Evolutionary conservation across 2,888 invertebrate genomes (phyloP).

Genomic region (Rambutsinella grinnellia): DNA sequence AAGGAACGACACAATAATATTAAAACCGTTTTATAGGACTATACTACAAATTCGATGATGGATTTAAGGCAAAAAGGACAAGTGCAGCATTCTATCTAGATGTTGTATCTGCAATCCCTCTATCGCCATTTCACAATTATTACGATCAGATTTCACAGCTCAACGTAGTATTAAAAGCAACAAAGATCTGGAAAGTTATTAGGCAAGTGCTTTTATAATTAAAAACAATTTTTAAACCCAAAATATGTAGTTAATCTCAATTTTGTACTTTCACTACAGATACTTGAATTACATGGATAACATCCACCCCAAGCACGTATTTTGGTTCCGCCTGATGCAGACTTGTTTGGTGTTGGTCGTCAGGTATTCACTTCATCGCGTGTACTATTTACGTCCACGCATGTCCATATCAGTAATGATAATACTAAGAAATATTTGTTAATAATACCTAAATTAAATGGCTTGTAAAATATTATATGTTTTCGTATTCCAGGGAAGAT

Average conservation of each 20-base stretch:
- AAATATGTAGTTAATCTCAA: too few species aligned
- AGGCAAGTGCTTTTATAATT: too few species aligned
- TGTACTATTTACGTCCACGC: slow-evolving; percentile 41
- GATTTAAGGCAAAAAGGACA: slow-evolving; percentile 15
- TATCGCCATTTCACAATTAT: slow-evolving; percentile 8
- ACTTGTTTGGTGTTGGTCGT: slow-evolving; percentile 47
- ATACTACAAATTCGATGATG: slow-evolving; percentile 47
- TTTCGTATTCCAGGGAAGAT: background rate
- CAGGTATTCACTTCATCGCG: slow-evolving; percentile 45
- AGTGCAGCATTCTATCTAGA: slow-evolving; percentile 44
- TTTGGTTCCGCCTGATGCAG: slow-evolving; percentile 37
- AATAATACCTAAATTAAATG: background rate
- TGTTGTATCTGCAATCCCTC: slow-evolving; percentile 33
- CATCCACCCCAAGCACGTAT: slow-evolving; percentile 45
- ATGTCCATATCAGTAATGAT: slow-evolving; percentile 20
- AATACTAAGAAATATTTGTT: background rate
- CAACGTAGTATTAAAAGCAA: slow-evolving; percentile 33
- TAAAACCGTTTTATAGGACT: slow-evolving; percentile 9
- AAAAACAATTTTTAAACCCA: too few species aligned
- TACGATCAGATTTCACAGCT: background rate
- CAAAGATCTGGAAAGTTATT: slow-evolving; percentile 41
- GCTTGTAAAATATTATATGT: background rate
- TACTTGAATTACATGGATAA: slow-evolving; percentile 50
- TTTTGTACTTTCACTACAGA: background rate
- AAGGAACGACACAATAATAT: background rate